Conservation (phyloP, 2,113 vertebrate species). For the Crotophaga sulcirostris region DNA sequence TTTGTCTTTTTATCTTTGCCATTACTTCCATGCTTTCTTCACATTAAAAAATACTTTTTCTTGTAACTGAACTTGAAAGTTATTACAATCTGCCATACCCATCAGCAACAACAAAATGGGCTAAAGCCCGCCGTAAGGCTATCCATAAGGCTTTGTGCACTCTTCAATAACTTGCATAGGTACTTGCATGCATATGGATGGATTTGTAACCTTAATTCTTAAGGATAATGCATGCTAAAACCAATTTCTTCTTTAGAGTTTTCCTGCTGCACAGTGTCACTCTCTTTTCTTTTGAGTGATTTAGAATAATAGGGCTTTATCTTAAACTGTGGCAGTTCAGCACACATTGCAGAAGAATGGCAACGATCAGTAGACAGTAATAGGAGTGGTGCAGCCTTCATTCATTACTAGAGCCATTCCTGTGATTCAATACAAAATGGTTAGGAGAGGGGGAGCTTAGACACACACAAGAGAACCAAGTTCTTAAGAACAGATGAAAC, state of each 20-base stretch:
- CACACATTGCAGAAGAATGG: neutral
- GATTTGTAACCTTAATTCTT: neutral
- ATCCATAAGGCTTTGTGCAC: neutral
- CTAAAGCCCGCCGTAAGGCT: neutral
- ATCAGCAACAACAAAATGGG: neutral
- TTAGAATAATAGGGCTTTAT: neutral
- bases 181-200: neutral
- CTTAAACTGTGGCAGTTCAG: neutral
- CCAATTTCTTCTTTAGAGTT: neutral
- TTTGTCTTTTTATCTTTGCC: neutral
- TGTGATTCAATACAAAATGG: neutral
- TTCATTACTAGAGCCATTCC: neutral
- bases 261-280: neutral
- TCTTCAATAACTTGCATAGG: neutral
- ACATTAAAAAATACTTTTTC: neutral
- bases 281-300: neutral
- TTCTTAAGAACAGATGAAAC: neutral
- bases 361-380: neutral
- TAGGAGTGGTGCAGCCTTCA: neutral
- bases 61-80: neutral
- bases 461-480: neutral
- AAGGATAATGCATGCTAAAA: neutral
- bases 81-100: neutral
- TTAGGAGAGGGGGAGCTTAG: neutral
- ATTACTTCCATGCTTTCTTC: neutral